Evolutionary conservation across 1,140 invertebrate genomes (phyloP).

Genomic region (Saccostrea echinata): DNA sequence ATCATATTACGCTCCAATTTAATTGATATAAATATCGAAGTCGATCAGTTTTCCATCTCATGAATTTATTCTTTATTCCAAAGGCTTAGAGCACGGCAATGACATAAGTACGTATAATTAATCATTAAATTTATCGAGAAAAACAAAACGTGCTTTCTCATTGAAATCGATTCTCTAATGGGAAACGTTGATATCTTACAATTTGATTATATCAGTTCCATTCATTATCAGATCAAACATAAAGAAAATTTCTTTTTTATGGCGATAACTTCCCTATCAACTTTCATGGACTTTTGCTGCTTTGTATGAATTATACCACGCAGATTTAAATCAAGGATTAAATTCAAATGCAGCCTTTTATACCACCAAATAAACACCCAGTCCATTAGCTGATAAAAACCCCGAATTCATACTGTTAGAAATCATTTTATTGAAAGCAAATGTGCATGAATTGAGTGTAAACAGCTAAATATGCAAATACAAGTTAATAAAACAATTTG

Average conservation of each 20-base stretch:
- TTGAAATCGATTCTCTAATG: constrained; percentile 30
- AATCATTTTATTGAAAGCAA: background rate
- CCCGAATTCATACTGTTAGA: background rate
- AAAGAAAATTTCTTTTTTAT: constrained; percentile 24
- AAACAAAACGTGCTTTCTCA: constrained; percentile 34
- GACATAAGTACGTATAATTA: constrained; percentile 32
- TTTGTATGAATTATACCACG: background rate
- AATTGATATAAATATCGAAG: constrained; percentile 30
- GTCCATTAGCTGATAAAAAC: background rate
- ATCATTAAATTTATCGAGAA: constrained; percentile 24
- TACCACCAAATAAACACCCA: background rate
- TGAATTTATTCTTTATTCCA: constrained; percentile 8
- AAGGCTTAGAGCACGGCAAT: background rate
- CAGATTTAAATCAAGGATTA: background rate
- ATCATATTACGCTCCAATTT: constrained; percentile 28
- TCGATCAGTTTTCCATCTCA: constrained; percentile 28
- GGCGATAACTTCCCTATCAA: background rate
- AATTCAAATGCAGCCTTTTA: background rate
- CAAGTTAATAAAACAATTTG: background rate
- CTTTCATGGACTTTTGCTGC: background rate
- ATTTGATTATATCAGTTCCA: background rate
- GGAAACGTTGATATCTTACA: constrained; percentile 16
- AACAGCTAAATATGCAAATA: constrained; percentile 3
- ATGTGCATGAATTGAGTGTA: background rate
- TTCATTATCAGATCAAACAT: constrained; percentile 14